Base-by-base conservation (phyloP, 2,888 invertebrate species). In the Xestoiulus laeticollis region DNA sequence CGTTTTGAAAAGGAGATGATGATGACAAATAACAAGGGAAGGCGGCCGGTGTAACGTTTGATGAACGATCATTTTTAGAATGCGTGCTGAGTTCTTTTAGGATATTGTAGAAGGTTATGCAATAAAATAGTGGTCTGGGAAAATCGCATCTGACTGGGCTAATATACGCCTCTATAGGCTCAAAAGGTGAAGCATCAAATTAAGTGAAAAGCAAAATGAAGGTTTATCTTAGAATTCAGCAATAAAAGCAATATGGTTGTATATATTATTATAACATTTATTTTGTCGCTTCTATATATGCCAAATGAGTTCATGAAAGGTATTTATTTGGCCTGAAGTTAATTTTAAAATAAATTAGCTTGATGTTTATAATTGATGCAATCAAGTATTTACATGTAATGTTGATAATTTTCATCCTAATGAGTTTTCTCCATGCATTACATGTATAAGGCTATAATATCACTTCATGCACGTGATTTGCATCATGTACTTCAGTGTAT, bases 1-100 rank as follows among this genome's bases (percentile, higher is more conserved):
- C 68, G 68, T 68, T 68, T 68, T 68, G 68, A 68, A 68, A 68
- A 68, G 68, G 68, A 68, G 68, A 22, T 68, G 68, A 68, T 68
- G 68, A 68, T 68, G 68, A 68, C 68, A 68, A 68, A 68, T 68
- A 68, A 68, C 68, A 26, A 68, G 68, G 26, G 26, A 8, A 68
- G 10, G 68, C 26, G 8, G 22, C 26, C 26, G 26, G 68, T 48
- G 48, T 68, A 68, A 68, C 68, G 26, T 22, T 68, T 68, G 68
- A 68, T 68, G 26, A 68, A 68, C 68, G 68, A 68, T 68, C 68
- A 68, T 68, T 26, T 68, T 68, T 68, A 26, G 68, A 68, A 68
- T 26, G 68, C 68, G 68, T 68, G 68, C 68, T 68, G 68, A 26
- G 68, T 68, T 26, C 26, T 22, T 68, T 68, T 68, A 26, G 68